These are phyloP conservation scores for Dione juno DNA, from an alignment of 2,888 invertebrate genomes.

Conservation along the genomic window DNA sequence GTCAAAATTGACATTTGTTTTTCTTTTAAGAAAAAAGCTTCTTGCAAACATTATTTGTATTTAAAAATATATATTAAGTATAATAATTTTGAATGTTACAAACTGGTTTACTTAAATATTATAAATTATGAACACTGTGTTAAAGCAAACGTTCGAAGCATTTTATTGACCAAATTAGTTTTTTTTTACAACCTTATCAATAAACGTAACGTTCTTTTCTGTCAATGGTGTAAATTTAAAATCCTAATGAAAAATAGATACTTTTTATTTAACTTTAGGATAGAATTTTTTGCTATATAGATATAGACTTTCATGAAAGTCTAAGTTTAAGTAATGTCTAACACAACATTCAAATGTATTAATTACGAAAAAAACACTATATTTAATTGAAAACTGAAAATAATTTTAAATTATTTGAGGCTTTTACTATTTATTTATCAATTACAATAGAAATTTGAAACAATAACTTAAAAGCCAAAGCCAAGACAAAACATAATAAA, in stretches of 20 bases:
- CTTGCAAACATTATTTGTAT: neutral
- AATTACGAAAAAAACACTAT: no score
- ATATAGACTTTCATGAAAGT: no score
- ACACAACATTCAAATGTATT: no score
- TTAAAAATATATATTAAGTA: constrained; percentile 9
- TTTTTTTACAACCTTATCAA: constrained; percentile 15
- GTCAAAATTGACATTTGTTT: constrained; percentile 13
- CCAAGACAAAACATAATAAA: neutral
- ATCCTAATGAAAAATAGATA: neutral
- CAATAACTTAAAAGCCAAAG: no score
- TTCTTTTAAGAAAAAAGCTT: neutral
- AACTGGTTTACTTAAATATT: constrained; percentile 1
- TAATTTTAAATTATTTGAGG: no score
- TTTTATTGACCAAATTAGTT: constrained; percentile 9
- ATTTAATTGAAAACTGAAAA: no score
- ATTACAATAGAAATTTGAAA: no score
- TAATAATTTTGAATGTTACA: neutral
- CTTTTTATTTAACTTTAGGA: no score
- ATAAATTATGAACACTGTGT: constrained; percentile 38
- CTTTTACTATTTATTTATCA: no score
- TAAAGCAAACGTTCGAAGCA: constrained; percentile 34
- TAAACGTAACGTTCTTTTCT: constrained; percentile 8
- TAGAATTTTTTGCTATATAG: no score
- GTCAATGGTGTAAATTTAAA: neutral
- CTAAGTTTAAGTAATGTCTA: no score